Conservation (phyloP, 2,888 invertebrate species). For the Opisthograptis luteolata region DNA sequence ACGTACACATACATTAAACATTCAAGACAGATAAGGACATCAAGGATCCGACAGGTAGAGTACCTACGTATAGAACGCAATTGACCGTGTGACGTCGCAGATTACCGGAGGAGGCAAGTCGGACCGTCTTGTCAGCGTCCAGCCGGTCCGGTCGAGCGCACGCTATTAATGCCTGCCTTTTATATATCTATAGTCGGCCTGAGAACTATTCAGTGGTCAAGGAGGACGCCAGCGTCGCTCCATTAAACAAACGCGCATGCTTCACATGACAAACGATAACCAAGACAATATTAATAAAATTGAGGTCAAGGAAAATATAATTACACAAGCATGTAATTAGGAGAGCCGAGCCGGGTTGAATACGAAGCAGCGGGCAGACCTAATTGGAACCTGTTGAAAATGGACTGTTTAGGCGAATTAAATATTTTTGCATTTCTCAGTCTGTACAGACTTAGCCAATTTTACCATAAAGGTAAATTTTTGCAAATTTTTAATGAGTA, state of each 20-base stretch:
- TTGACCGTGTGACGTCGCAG: slow-evolving; percentile 12
- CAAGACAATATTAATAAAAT: slow-evolving; percentile 46
- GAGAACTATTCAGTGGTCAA: slow-evolving; percentile 69
- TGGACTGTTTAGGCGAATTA: slow-evolving; percentile 6
- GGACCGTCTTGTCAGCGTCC: slow-evolving; percentile 13
- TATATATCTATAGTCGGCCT: slow-evolving; percentile 48
- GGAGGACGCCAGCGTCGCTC: slow-evolving; percentile 69
- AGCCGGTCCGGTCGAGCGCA: slow-evolving; percentile 39
- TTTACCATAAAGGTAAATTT: slow-evolving; percentile 6
- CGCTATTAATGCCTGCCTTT: slow-evolving; percentile 44
- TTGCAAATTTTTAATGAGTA: background rate
- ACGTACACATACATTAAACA: slow-evolving; percentile 23
- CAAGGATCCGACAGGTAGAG: slow-evolving; percentile 17
- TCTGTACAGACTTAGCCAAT: background rate
- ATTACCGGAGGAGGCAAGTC: slow-evolving; percentile 8
- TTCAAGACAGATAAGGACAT: slow-evolving; percentile 24
- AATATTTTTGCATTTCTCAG: slow-evolving; percentile 3
- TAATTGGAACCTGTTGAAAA: slow-evolving; percentile 9
- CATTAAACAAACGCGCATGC: slow-evolving; percentile 71
- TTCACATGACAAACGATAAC: slow-evolving; percentile 51
- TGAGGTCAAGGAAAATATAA: slow-evolving; percentile 30
- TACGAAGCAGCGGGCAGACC: slow-evolving; percentile 13
- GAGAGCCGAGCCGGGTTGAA: slow-evolving; percentile 23
- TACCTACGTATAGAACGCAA: slow-evolving; percentile 11
- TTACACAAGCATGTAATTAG: slow-evolving; percentile 31